Conservation (phyloP, 2,888 invertebrate genomes). For the Drosophila multiciliata region DNA sequence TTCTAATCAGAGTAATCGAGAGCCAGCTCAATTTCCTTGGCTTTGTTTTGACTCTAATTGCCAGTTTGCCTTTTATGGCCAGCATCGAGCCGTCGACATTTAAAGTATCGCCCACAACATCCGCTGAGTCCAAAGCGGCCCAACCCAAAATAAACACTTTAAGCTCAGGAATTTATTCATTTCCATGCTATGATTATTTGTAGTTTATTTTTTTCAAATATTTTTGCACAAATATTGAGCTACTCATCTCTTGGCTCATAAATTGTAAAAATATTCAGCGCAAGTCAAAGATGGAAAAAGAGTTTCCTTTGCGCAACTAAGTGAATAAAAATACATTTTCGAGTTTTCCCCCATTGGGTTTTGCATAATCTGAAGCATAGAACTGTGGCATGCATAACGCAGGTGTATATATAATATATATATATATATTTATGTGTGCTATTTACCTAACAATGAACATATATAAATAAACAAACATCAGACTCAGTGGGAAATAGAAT, state of each 20-base stretch:
- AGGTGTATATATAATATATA: slow-evolving; percentile 52
- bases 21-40: slow-evolving; percentile 39
- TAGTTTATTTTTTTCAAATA: neutral
- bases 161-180: slow-evolving; percentile 47
- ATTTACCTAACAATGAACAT: slow-evolving; percentile 58
- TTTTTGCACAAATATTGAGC: slow-evolving; percentile 42
- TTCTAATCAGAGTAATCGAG: slow-evolving; percentile 48
- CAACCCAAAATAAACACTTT: slow-evolving; percentile 56
- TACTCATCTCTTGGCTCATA: slow-evolving; percentile 34
- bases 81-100: slow-evolving; percentile 65
- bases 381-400: slow-evolving; percentile 50
- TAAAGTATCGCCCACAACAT: slow-evolving; percentile 72
- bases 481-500: slow-evolving; percentile 39
- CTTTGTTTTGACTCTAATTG: slow-evolving; percentile 60
- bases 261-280: slow-evolving; percentile 19
- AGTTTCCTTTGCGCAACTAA: slow-evolving; percentile 28
- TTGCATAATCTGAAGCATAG: slow-evolving; percentile 52
- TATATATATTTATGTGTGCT: slow-evolving; percentile 24
- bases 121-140: slow-evolving; percentile 54
- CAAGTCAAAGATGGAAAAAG: slow-evolving; percentile 10
- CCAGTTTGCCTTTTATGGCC: slow-evolving; percentile 63
- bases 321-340: slow-evolving; percentile 36
- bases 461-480: slow-evolving; percentile 65
- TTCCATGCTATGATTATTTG: slow-evolving; percentile 21
- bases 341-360: slow-evolving; percentile 27